Evolutionary conservation across 2,797 vertebrate genomes (phyloP), one percentile per base, ranked within the genome.

Genomic region (Alcedo quadribrachys): DNA sequence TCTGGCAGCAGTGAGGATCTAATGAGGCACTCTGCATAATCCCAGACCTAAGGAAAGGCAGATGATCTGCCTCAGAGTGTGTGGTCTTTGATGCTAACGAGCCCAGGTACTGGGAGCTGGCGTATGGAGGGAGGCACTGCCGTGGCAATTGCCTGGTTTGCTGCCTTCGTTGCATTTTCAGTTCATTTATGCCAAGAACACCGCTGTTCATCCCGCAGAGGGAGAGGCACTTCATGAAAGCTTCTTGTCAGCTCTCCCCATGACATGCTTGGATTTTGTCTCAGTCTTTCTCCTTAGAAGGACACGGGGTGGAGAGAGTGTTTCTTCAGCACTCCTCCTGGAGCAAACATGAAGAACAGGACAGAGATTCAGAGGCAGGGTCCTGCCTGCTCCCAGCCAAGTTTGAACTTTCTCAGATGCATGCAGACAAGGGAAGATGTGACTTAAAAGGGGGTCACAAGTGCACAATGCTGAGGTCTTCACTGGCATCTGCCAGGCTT

Each of bases 141-240:
- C 6, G 20, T 1, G 1, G n/a, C 1, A 0, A n/a, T 22, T 35
- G 22, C 24, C n/a, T 58, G 42, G 27, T 76, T 87, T 85, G 43
- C 17, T 76, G 60, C 15, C 17, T 51, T 73, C 28, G 2, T 15
- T 53, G 40, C 21, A 14, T 50, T 87, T 94, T 65, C 53, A 37
- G 45, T 28, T 91, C 20, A 28, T 85, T 78, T 85, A 33, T 82
- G 67, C 13, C 46, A 73, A 71, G 6, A 12, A 32, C 18, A 28
- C 21, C 0, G 0, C 21, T 58, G 45, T 58, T 32, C 1, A 1
- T 74, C 55, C 67, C 37, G 20, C 1, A 1, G 33, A 85, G 32
- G 8, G 7, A 8, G 28, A 85, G 32, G 58, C 75, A 42, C 35
- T 68, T 85, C 4, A 30, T 58, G 54, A 67, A 75, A 81, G 50